Conservation (phyloP, 2,797 vertebrate genomes). For the Sebastes matsubarae region DNA sequence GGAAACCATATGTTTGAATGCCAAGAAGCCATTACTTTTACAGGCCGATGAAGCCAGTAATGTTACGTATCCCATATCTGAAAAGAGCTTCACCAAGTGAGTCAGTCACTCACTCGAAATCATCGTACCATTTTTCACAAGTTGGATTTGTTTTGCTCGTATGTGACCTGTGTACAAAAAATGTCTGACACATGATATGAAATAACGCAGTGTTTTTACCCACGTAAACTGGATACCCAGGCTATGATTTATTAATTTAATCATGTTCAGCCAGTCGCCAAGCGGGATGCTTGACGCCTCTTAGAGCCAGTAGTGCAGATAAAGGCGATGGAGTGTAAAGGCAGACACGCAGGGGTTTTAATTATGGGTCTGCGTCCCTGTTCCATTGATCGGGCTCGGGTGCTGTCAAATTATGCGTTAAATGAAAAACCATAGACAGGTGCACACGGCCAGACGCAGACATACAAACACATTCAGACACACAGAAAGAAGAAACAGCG, state of each 20-base stretch:
- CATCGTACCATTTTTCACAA: no score
- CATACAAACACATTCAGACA: not conserved
- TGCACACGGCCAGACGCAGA: not conserved
- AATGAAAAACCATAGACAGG: constrained; percentile 53
- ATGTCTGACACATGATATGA: not conserved
- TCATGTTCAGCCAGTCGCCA: constrained; percentile 25
- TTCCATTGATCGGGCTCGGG: constrained; percentile 35
- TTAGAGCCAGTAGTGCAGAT: constrained; percentile 24
- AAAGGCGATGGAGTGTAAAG: constrained; percentile 43
- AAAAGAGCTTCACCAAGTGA: not conserved
- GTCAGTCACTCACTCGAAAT: not conserved
- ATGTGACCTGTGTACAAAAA: not conserved
- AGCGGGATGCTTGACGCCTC: not conserved
- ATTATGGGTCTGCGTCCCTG: constrained; percentile 50
- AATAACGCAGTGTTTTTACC: not conserved
- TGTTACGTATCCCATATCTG: not conserved
- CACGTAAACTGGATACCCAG: not conserved
- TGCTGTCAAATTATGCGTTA: constrained; percentile 54
- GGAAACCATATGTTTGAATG: not conserved
- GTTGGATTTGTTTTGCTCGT: not conserved
- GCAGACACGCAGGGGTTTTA: constrained; percentile 52
- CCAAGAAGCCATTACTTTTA: not conserved
- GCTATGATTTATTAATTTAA: constrained; percentile 44
- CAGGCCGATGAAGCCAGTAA: not conserved
- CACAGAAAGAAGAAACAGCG: constrained; percentile 6